Evolutionary conservation across 1,140 invertebrate species (phyloP).

Genomic region (Himalopsyche phryganea): DNA sequence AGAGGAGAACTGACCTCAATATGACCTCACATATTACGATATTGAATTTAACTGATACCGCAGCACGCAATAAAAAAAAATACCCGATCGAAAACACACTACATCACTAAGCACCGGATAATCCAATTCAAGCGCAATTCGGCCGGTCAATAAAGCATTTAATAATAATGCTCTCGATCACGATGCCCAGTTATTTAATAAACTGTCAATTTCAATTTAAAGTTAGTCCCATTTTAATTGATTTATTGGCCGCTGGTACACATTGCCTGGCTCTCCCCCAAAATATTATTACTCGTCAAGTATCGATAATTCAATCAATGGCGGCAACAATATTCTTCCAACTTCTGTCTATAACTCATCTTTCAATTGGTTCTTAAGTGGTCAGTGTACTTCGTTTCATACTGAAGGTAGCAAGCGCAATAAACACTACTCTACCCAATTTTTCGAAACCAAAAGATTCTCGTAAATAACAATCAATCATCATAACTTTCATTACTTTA

Average conservation of each 20-base stretch:
- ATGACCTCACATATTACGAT: background rate
- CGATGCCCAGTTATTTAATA: constrained; percentile 30
- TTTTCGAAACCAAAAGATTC: too few species aligned
- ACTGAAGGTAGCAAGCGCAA: too few species aligned
- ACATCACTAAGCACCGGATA: constrained; percentile 25
- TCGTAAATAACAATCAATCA: too few species aligned
- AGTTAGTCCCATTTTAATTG: constrained; percentile 35
- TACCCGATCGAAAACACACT: too few species aligned
- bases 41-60: background rate
- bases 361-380: constrained; percentile 19
- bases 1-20: too few species aligned
- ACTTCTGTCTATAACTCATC: constrained; percentile 28
- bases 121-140: constrained; percentile 27
- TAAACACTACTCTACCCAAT: too few species aligned
- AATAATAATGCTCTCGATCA: constrained; percentile 3
- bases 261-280: background rate
- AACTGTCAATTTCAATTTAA: constrained; percentile 35
- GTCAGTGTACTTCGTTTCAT: too few species aligned
- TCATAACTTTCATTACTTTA: too few species aligned
- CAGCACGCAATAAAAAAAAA: background rate
- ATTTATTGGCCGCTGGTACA: constrained; percentile 27
- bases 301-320: constrained; percentile 35
- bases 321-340: constrained; percentile 21
- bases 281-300: constrained; percentile 6
- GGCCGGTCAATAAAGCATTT: constrained; percentile 21